A percentile compares a stretch with the other conserved stretches of the same genome.
phyloP scores from a whole-genome alignment of 2,797 vertebrate genomes.

The Urosaurus nigricauda region DNA sequence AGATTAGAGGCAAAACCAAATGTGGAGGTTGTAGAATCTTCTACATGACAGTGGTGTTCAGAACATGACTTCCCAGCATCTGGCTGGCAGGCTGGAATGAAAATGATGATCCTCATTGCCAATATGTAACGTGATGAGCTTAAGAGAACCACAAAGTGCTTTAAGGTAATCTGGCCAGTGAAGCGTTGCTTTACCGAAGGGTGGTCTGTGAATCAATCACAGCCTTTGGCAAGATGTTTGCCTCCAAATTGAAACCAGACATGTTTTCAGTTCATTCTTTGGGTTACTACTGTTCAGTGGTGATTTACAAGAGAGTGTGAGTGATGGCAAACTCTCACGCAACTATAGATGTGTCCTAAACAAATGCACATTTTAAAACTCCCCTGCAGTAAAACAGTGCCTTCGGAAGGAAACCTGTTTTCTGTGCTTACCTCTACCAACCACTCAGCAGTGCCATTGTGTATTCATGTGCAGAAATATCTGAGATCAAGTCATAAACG shows the following conservation, averaged over 20 bases:
- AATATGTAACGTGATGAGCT: conserved; percentile 64
- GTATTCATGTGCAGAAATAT: not conserved
- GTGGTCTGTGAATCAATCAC: conserved; percentile 87
- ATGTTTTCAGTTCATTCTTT: conserved; percentile 88
- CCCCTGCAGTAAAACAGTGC: conserved; percentile 71
- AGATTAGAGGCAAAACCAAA: conserved; percentile 29
- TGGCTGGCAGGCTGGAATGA: conserved; percentile 64
- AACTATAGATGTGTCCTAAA: conserved; percentile 86
- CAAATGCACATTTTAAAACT: conserved; percentile 84
- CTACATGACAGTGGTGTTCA: not conserved
- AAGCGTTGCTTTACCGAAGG: conserved; percentile 82
- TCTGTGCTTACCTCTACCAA: not conserved
- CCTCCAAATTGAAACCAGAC: conserved; percentile 91
- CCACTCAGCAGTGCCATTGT: not conserved
- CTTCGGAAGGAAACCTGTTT: conserved; percentile 46
- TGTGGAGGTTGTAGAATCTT: conserved; percentile 43
- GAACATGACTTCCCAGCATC: conserved; percentile 49
- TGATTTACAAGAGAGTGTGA: conserved; percentile 91
- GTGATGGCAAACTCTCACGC: conserved; percentile 90
- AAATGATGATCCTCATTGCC: conserved; percentile 53
- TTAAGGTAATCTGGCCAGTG: conserved; percentile 83
- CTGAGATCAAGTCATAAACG: not conserved
- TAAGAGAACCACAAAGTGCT: conserved; percentile 66
- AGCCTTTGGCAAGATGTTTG: conserved; percentile 85
- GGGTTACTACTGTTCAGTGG: conserved; percentile 91